phyloP scores from a whole-genome alignment of 2,797 vertebrate species.

The Hyperoplus immaculatus region DNA sequence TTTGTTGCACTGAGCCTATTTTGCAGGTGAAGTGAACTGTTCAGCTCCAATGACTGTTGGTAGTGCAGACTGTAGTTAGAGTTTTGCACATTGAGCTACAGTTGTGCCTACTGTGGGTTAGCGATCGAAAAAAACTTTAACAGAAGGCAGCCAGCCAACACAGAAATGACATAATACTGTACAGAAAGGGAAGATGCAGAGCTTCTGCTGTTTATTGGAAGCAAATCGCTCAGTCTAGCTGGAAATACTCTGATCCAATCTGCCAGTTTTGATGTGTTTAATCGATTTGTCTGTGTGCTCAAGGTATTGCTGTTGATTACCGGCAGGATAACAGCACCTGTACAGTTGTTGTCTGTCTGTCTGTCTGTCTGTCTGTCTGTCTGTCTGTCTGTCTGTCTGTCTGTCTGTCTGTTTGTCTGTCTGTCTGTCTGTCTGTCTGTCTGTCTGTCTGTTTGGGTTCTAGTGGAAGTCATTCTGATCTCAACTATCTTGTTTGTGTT shows the following conservation, averaged over 20 bases:
- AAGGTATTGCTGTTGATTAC: constrained; percentile 33
- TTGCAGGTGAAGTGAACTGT: too few relatives aligned
- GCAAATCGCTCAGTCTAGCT: constrained; percentile 16
- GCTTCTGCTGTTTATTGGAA: neutral
- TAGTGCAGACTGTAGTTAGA: too few relatives aligned
- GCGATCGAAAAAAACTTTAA: neutral
- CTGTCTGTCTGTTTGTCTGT: too few relatives aligned
- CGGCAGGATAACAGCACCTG: constrained; percentile 12
- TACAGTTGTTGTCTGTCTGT: too few relatives aligned
- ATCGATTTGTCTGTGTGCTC: constrained; percentile 13
- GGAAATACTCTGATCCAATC: constrained; percentile 7
- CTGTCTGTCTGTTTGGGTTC: constrained; percentile 14
- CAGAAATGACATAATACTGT: constrained; percentile 23
- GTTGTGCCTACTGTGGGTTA: too few relatives aligned
- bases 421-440: too few relatives aligned
- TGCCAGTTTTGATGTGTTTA: constrained; percentile 9
- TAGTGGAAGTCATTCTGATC: constrained; percentile 23
- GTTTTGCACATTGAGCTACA: too few relatives aligned
- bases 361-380: too few relatives aligned
- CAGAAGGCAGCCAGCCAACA: constrained; percentile 38
- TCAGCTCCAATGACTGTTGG: too few relatives aligned
- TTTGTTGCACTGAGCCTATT: too few relatives aligned
- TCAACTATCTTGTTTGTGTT: constrained; percentile 42
- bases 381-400: too few relatives aligned
- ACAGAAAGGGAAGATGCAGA: constrained; percentile 1